A percentile compares a stretch with the other conserved stretches of the same genome.
These are phyloP conservation scores for Pseudococcus longispinus DNA, from an alignment of 2,888 invertebrate species.

Conservation along the genomic window DNA sequence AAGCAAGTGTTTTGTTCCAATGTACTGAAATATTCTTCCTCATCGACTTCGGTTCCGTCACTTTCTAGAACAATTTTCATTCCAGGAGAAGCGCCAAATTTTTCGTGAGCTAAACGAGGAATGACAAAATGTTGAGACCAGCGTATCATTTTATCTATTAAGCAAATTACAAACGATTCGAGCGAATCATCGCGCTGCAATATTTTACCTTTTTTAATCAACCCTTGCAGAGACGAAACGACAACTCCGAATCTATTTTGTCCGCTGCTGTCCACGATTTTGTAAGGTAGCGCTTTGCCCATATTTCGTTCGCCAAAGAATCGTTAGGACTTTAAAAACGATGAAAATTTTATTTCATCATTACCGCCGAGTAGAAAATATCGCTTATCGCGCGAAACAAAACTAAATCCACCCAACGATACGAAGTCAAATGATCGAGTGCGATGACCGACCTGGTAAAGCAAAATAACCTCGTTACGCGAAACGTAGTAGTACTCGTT, in stretches of 20 bases:
- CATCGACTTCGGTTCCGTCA: constrained; percentile 94
- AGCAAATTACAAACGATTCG: not conserved
- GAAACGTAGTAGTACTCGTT: not conserved
- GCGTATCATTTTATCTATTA: not conserved
- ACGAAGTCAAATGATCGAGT: not conserved
- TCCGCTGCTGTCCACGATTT: constrained; percentile 80
- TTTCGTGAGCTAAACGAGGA: constrained; percentile 70
- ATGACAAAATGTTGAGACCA: not conserved
- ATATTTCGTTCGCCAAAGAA: not conserved
- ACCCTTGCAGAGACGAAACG: constrained; percentile 78
- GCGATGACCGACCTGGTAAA: constrained; percentile 19
- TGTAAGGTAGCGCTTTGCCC: constrained; percentile 67
- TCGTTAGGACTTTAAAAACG: not conserved
- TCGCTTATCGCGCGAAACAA: not conserved
- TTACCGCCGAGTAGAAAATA: not conserved
- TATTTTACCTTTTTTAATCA: constrained; percentile 69
- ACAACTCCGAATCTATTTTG: constrained; percentile 84
- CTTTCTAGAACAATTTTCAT: constrained; percentile 86
- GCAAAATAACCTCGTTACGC: constrained; percentile 21
- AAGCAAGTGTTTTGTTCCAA: constrained; percentile 85
- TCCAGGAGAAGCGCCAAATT: constrained; percentile 67
- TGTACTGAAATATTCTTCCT: constrained; percentile 92
- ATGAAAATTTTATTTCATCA: not conserved
- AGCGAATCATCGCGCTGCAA: not conserved
- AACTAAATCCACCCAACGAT: not conserved